Base-by-base conservation (phyloP, 2,888 invertebrate genomes). In the Chelonus formosanus region DNA sequence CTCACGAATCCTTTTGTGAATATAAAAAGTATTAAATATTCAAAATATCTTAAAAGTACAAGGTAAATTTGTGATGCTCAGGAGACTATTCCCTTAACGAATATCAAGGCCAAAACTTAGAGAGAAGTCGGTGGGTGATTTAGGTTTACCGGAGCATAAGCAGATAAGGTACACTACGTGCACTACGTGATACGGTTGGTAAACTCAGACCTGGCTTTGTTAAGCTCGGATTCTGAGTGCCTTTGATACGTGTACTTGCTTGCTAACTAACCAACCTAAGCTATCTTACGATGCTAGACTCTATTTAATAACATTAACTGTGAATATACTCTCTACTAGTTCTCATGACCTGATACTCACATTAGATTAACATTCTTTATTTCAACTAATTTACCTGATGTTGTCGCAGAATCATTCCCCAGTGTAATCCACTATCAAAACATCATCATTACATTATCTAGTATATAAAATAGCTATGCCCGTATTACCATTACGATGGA, bases 231-330 rank as follows among this genome's bases (percentile, higher is more conserved):
- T 83, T 83, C 83, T 82, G 83, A 83, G 84, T 83, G 84, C 84
- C 84, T 84, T 84, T 84, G 84, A 84, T 84, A 84, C 84, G 84
- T 84, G 84, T 84, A 84, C 83, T 84, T 84, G 84, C 84, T 82
- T 82, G 84, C 84, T 83, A 84, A 84, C 84, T 84, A 84, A 84
- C 82, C 83, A 83, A 83, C 84, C 83, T 83, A 82, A 82, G 82
- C 82, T 82, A 79, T 76, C 73, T 74, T 70, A 73, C 44, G 62
- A 60, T 60, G 62, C 59, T 67, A 69, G 64, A 53, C 44, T 63
- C 40, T 47, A 43, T 58, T 55, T 60, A 59, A 64, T 67, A 44
- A 43, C n/a, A 52, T 61, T 61, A 61, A 32, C 44, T 8, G 36
- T 47, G 34, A 20, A 8, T 57, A 57, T 57, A 57, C 31, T 61